Evolutionary conservation across 2,888 invertebrate species (phyloP).

Genomic region (Metopia argyrocephala): DNA sequence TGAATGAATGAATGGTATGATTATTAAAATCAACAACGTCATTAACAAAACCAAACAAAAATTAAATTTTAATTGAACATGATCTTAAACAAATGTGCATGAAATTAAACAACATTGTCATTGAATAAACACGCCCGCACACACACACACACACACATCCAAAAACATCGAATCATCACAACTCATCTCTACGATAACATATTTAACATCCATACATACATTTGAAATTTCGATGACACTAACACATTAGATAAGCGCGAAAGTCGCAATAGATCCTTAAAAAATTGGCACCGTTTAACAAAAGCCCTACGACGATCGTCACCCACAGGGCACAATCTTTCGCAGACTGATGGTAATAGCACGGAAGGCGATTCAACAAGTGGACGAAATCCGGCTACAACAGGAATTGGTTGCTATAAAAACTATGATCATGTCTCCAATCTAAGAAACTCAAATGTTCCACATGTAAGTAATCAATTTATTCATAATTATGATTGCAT

Average conservation of each 20-base stretch:
- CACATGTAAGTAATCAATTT: slow-evolving; percentile 73
- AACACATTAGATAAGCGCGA: slow-evolving; percentile 77
- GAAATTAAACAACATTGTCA: no score
- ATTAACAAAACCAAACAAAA: slow-evolving; percentile 7
- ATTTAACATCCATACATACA: slow-evolving; percentile 59
- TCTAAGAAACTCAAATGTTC: slow-evolving; percentile 75
- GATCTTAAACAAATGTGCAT: slow-evolving; percentile 12
- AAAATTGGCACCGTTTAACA: slow-evolving; percentile 79
- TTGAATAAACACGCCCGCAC: slow-evolving; percentile 37
- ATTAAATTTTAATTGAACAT: slow-evolving; percentile 34
- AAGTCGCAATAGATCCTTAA: slow-evolving; percentile 78
- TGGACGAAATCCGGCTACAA: slow-evolving; percentile 84
- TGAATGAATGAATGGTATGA: slow-evolving; percentile 45
- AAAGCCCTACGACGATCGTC: slow-evolving; percentile 79
- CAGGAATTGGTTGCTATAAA: slow-evolving; percentile 87
- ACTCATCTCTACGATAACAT: slow-evolving; percentile 41
- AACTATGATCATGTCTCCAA: slow-evolving; percentile 85
- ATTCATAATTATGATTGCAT: neutral
- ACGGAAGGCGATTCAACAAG: slow-evolving; percentile 81
- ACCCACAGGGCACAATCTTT: slow-evolving; percentile 92
- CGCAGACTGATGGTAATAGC: slow-evolving; percentile 92
- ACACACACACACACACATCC: slow-evolving; percentile 30
- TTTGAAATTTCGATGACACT: slow-evolving; percentile 30
- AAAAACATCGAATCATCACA: slow-evolving; percentile 45
- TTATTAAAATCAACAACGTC: slow-evolving; percentile 24